Evolutionary conservation across 2,888 invertebrate species (phyloP).

Genomic region (Drosophila vallismaia): DNA sequence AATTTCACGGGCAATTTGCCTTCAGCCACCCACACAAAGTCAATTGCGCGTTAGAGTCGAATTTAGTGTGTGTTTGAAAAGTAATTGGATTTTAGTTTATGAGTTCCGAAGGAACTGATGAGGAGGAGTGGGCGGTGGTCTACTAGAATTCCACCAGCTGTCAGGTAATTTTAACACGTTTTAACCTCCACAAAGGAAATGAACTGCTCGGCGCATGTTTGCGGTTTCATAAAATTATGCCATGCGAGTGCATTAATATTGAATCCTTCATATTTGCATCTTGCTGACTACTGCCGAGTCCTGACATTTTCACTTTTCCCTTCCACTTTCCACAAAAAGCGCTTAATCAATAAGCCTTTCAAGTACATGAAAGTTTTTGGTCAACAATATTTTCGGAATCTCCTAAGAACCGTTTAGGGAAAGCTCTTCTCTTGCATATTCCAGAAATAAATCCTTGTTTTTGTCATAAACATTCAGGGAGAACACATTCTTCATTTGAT

Average conservation of each 20-base stretch:
- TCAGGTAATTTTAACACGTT: constrained; percentile 14
- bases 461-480: neutral
- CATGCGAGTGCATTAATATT: constrained; percentile 54
- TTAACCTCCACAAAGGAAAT: constrained; percentile 23
- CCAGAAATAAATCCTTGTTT: neutral
- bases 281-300: neutral
- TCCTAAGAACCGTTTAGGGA: no score
- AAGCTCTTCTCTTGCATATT: neutral
- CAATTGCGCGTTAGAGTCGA: constrained; percentile 62
- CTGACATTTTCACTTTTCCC: neutral
- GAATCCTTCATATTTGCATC: constrained; percentile 31
- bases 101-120: neutral
- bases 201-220: constrained; percentile 41
- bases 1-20: constrained; percentile 74
- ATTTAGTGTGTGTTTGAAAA: constrained; percentile 26
- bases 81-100: constrained; percentile 64
- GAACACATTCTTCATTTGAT: neutral
- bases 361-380: no score
- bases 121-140: no score
- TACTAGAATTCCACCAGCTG: constrained; percentile 10
- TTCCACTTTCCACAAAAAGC: neutral
- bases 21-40: constrained; percentile 66
- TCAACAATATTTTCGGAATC: no score
- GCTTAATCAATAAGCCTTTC: constrained; percentile 34
- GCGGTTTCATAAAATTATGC: constrained; percentile 66